A percentile compares a stretch with the other conserved stretches of the same genome.
Conservation (phyloP, 2,797 vertebrate genomes). For the Propithecus perrieri region DNA sequence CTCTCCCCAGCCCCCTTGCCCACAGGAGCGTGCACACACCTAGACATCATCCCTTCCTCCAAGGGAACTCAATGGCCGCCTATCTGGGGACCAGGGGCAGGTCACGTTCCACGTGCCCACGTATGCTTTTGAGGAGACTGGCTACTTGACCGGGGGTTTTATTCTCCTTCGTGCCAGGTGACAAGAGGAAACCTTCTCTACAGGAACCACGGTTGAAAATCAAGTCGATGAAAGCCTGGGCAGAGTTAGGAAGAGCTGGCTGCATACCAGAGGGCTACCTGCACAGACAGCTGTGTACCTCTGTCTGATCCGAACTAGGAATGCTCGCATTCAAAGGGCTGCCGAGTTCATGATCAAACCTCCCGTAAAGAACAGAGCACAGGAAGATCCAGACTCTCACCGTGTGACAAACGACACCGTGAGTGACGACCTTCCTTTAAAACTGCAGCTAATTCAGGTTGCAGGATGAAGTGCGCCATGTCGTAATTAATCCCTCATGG, state of each 20-base stretch:
- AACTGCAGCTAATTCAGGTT: slow-evolving; percentile 83
- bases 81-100: rapidly evolving
- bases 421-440: slow-evolving; percentile 74
- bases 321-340: rapidly evolving
- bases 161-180: neutral
- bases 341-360: neutral
- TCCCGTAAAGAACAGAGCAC: neutral
- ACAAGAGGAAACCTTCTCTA: neutral
- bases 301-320: neutral
- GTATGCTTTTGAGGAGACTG: neutral
- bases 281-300: rapidly evolving
- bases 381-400: neutral
- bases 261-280: rapidly evolving
- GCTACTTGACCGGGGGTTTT: neutral
- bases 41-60: neutral
- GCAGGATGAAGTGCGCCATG: slow-evolving; percentile 83
- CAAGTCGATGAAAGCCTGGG: neutral
- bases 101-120: rapidly evolving
- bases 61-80: rapidly evolving
- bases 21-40: rapidly evolving
- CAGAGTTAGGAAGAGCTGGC: neutral
- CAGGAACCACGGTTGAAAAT: rapidly evolving
- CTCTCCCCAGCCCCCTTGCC: neutral
- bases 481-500: slow-evolving; percentile 86
- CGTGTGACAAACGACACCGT: slow-evolving; percentile 45